Percentiles rank a stretch among this genome's conserved stretches.
These are phyloP conservation scores for Actinostola sp. DNA, from an alignment of 92 coral and sea anemone genomes.

Conservation along the genomic window DNA sequence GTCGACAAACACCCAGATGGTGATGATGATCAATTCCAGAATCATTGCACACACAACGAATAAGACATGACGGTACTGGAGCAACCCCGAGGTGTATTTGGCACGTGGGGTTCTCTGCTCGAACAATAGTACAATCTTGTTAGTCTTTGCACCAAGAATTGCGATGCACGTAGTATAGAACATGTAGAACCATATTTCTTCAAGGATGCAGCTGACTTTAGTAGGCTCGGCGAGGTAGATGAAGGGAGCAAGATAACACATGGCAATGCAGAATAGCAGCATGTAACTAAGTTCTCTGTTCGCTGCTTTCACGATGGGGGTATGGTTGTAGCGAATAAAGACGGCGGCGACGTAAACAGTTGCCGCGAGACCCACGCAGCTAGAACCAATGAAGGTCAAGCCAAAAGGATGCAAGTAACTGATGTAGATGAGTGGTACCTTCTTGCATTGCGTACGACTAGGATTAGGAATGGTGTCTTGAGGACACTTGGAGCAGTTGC, in stretches of 20 bases:
- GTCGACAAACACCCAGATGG: slow-evolving; percentile 59
- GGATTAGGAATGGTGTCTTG: slow-evolving; percentile 60
- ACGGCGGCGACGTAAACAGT: slow-evolving; percentile 42
- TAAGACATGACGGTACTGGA: slow-evolving; percentile 42
- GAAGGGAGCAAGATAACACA: slow-evolving; percentile 67
- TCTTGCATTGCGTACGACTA: slow-evolving; percentile 43
- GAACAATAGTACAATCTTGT: slow-evolving; percentile 69
- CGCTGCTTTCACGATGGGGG: slow-evolving; percentile 77
- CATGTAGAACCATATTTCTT: slow-evolving; percentile 66
- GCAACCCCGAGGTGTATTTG: slow-evolving; percentile 43
- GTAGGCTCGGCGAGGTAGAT: slow-evolving; percentile 65
- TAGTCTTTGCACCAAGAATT: slow-evolving; percentile 75
- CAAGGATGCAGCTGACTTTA: slow-evolving; percentile 41
- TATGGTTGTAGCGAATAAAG: slow-evolving; percentile 42
- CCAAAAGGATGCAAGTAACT: slow-evolving; percentile 51
- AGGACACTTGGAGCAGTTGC: slow-evolving; percentile 60
- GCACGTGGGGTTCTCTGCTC: slow-evolving; percentile 61
- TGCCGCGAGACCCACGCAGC: slow-evolving; percentile 45
- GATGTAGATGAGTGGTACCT: slow-evolving; percentile 50
- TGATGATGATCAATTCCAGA: slow-evolving; percentile 33
- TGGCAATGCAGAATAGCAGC: slow-evolving; percentile 57
- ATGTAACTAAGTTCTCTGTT: slow-evolving; percentile 75
- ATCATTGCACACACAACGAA: slow-evolving; percentile 31
- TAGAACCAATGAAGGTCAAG: slow-evolving; percentile 29
- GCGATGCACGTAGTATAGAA: slow-evolving; percentile 71